These are phyloP conservation scores for Andrena minutula DNA, from an alignment of 2,888 invertebrate species.

Conservation along the genomic window DNA sequence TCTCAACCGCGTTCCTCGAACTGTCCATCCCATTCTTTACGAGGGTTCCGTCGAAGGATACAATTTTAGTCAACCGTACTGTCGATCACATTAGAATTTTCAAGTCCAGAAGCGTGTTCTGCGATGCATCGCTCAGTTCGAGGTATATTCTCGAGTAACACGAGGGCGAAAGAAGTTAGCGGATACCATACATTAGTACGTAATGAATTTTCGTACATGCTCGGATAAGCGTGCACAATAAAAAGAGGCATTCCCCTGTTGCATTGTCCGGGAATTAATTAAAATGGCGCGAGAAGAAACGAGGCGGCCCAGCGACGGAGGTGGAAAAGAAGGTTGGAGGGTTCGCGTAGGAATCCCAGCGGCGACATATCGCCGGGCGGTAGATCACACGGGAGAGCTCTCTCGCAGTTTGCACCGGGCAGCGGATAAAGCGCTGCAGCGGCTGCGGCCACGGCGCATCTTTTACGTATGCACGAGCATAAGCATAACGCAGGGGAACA, in stretches of 20 bases:
- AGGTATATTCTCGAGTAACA: slow-evolving; percentile 10
- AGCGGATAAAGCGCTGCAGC: slow-evolving; percentile 61
- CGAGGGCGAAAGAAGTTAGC: slow-evolving; percentile 12
- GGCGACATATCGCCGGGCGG: slow-evolving; percentile 68
- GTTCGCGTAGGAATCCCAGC: slow-evolving; percentile 66
- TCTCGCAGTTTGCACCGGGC: slow-evolving; percentile 67
- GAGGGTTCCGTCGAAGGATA: slow-evolving; percentile 6
- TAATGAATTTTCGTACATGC: slow-evolving; percentile 55
- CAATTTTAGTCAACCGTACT: background rate
- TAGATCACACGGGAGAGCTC: slow-evolving; percentile 63
- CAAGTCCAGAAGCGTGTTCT: background rate
- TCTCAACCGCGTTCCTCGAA: slow-evolving; percentile 27
- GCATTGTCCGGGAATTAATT: slow-evolving; percentile 59
- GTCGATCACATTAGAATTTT: background rate
- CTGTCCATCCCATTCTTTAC: slow-evolving; percentile 1
- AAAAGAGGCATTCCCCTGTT: slow-evolving; percentile 46
- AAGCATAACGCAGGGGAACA: slow-evolving; percentile 83
- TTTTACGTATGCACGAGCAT: slow-evolving; percentile 80
- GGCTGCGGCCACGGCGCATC: slow-evolving; percentile 58
- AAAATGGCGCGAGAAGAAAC: slow-evolving; percentile 61
- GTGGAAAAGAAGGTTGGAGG: slow-evolving; percentile 43
- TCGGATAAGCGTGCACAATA: slow-evolving; percentile 38
- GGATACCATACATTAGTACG: slow-evolving; percentile 40
- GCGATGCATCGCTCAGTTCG: background rate
- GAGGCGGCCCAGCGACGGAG: slow-evolving; percentile 22